phyloP scores from a whole-genome alignment of 2,888 invertebrate genomes.

The Ophion obscuratus region DNA sequence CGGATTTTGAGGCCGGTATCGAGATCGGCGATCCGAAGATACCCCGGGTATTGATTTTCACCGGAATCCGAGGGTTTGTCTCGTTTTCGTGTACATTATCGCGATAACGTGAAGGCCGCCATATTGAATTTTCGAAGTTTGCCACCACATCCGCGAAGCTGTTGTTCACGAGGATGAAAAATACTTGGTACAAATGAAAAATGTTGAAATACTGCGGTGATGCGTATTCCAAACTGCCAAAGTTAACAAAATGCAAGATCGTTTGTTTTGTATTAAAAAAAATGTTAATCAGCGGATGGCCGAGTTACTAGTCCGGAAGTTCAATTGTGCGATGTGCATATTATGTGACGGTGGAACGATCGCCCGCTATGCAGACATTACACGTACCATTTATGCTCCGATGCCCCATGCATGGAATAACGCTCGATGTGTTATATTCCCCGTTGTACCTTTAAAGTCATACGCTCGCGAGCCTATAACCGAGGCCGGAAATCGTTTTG shows the following conservation, averaged over 20 bases:
- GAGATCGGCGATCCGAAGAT: background rate
- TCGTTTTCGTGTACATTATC: background rate
- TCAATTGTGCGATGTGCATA: constrained; percentile 35
- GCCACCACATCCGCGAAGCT: background rate
- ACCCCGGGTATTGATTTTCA: too few relatives aligned
- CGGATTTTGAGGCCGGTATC: background rate
- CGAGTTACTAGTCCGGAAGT: constrained; percentile 61
- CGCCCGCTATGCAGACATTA: constrained; percentile 44
- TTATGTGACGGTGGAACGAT: constrained; percentile 30
- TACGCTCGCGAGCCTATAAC: constrained; percentile 38
- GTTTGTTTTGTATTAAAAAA: background rate
- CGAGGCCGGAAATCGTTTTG: constrained; percentile 75
- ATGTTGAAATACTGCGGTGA: background rate
- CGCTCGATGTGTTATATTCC: constrained; percentile 16
- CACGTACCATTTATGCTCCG: constrained; percentile 25
- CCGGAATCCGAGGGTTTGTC: background rate
- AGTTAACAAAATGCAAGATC: background rate
- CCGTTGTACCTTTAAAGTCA: constrained; percentile 70
- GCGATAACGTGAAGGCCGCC: background rate
- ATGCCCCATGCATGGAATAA: constrained; percentile 13
- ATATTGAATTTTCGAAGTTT: background rate
- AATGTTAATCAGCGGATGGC: constrained; percentile 16
- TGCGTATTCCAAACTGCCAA: background rate
- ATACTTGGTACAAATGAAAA: background rate
- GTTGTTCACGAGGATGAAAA: background rate